phyloP scores from a whole-genome alignment of 2,113 vertebrate genomes.

The Nyctibius bracteatus region DNA sequence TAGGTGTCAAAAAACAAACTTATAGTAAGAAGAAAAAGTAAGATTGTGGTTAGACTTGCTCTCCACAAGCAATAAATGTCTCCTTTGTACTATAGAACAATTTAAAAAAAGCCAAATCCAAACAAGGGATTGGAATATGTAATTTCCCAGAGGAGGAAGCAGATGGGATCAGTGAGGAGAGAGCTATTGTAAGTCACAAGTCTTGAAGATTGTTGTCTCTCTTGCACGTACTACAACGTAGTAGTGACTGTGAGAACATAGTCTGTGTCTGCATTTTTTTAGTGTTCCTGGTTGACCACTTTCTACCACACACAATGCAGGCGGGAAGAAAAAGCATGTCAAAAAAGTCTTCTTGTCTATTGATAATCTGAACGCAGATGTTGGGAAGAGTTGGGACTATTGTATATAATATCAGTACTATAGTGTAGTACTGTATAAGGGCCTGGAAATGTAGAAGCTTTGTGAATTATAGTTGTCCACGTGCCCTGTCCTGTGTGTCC shows the following conservation, averaged over 20 bases:
- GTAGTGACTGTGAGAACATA: background rate
- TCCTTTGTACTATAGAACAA: background rate
- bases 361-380: background rate
- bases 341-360: background rate
- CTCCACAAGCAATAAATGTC: background rate
- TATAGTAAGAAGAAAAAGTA: background rate
- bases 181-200: background rate
- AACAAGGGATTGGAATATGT: background rate
- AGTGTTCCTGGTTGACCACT: accelerated
- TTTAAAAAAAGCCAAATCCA: background rate
- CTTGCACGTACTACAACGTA: background rate
- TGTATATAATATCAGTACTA: background rate
- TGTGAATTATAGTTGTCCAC: background rate
- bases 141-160: background rate
- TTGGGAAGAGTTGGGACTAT: background rate
- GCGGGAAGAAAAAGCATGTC: background rate
- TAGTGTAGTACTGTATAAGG: background rate
- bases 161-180: background rate
- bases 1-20: background rate
- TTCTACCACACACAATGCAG: background rate
- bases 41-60: background rate
- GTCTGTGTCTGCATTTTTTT: background rate
- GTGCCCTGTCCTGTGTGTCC: background rate
- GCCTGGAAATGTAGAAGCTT: background rate
- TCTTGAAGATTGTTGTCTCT: background rate